Evolutionary conservation across 92 coral and sea anemone genomes (phyloP).

Genomic region (Epizoanthus scotinus): DNA sequence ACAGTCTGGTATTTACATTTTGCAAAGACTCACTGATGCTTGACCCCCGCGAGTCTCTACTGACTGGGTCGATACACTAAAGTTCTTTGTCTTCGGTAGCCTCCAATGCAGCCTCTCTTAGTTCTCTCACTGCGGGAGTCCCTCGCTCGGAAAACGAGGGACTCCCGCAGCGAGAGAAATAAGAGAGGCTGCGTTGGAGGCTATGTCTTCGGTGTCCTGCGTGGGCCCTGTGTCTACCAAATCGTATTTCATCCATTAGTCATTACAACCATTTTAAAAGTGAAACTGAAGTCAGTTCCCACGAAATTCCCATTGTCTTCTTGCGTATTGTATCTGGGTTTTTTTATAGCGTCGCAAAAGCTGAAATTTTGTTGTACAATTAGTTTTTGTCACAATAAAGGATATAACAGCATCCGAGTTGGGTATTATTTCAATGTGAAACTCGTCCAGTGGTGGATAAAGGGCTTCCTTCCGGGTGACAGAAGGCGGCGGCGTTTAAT

Average conservation of each 20-base stretch:
- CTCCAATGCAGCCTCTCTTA: too few species aligned
- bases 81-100: background rate
- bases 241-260: background rate
- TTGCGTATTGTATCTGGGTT: too few species aligned
- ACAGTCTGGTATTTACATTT: background rate
- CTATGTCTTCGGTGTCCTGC: too few species aligned
- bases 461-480: constrained; percentile 39
- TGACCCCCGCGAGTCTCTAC: background rate
- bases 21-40: background rate
- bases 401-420: background rate
- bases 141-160: too few species aligned
- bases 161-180: too few species aligned
- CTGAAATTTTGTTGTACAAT: background rate
- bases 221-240: background rate
- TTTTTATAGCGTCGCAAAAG: background rate
- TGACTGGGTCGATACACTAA: background rate
- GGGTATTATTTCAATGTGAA: background rate
- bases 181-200: too few species aligned
- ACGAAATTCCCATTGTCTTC: background rate
- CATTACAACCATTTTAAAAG: too few species aligned
- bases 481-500: constrained; percentile 11
- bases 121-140: too few species aligned
- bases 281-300: background rate
- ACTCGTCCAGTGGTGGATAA: background rate
- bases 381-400: background rate